Percentiles rank a stretch among this genome's conserved stretches.
phyloP scores from a whole-genome alignment of 2,888 invertebrate genomes.

The Chaetogeoica ovagalla region DNA sequence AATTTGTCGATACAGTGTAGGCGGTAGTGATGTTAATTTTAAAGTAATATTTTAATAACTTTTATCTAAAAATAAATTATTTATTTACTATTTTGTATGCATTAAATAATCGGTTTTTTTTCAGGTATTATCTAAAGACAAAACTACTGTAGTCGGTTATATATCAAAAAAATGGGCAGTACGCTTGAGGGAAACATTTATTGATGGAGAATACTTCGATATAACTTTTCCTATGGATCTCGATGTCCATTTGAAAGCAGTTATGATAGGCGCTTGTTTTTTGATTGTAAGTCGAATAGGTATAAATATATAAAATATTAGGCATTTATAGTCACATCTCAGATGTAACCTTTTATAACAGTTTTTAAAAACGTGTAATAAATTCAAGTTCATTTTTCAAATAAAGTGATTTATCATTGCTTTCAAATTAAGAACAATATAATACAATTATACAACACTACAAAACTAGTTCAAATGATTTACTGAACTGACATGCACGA shows the following conservation, averaged over 20 bases:
- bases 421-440: too few relatives aligned
- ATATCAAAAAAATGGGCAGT: constrained; percentile 92
- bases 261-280: constrained; percentile 77
- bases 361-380: too few relatives aligned
- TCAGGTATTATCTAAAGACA: constrained; percentile 76
- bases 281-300: constrained; percentile 70
- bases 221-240: constrained; percentile 88
- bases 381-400: too few relatives aligned
- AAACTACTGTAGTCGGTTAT: constrained; percentile 76
- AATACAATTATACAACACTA: too few relatives aligned
- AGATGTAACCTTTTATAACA: too few relatives aligned
- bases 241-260: constrained; percentile 81
- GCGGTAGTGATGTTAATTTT: constrained; percentile 82
- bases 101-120: neutral
- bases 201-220: constrained; percentile 85
- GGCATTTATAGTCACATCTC: too few relatives aligned
- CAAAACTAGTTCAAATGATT: too few relatives aligned
- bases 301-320: too few relatives aligned
- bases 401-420: too few relatives aligned
- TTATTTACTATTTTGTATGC: neutral
- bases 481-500: too few relatives aligned
- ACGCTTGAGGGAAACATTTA: constrained; percentile 76
- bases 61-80: neutral
- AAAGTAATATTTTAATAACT: constrained; percentile 64
- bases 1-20: constrained; percentile 66